phyloP scores from a whole-genome alignment of 2,888 invertebrate genomes.

The Panzeria rudis region DNA sequence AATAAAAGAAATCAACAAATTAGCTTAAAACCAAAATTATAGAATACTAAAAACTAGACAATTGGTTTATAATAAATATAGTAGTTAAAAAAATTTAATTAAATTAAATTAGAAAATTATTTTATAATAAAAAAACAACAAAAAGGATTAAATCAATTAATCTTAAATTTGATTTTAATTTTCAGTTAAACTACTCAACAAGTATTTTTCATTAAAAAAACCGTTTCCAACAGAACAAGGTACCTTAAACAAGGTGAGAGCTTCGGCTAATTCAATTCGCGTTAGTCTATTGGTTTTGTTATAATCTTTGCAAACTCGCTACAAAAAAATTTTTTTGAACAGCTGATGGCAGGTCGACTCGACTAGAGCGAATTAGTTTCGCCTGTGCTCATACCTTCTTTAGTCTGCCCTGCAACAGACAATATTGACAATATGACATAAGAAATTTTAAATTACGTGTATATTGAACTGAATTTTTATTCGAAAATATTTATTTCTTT shows the following conservation, averaged over 20 bases:
- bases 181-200: slow-evolving; percentile 48
- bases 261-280: too few relatives aligned
- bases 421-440: slow-evolving; percentile 8
- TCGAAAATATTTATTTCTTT: neutral
- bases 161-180: slow-evolving; percentile 25
- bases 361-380: too few relatives aligned
- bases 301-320: too few relatives aligned
- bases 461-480: neutral
- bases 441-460: neutral
- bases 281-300: too few relatives aligned
- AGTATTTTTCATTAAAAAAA: neutral
- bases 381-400: too few relatives aligned
- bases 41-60: slow-evolving; percentile 52
- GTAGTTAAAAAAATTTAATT: slow-evolving; percentile 51
- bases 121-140: slow-evolving; percentile 33
- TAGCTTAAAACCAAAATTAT: slow-evolving; percentile 63
- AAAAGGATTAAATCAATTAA: slow-evolving; percentile 41
- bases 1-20: slow-evolving; percentile 64
- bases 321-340: too few relatives aligned
- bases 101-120: slow-evolving; percentile 48
- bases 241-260: too few relatives aligned
- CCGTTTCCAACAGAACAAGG: neutral
- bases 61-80: slow-evolving; percentile 66
- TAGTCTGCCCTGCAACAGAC: too few relatives aligned
- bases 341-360: too few relatives aligned